These are phyloP conservation scores for Drosophila nigritarsus DNA, from an alignment of 2,888 invertebrate species.

Conservation along the genomic window DNA sequence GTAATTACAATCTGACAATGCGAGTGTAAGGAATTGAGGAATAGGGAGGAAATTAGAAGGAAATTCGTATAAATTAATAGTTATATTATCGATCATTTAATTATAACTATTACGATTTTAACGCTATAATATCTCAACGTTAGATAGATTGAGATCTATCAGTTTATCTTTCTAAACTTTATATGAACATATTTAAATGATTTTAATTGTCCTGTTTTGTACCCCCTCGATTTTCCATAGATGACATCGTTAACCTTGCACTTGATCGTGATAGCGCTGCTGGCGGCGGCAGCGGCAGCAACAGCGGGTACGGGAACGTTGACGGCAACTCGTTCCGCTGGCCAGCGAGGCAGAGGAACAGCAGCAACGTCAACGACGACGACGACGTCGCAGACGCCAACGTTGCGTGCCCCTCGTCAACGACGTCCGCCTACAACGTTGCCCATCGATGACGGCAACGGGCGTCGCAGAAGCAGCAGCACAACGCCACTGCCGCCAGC, in stretches of 20 bases:
- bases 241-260: constrained; percentile 84
- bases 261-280: constrained; percentile 81
- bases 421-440: constrained; percentile 74
- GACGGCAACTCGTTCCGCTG: constrained; percentile 28
- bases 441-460: constrained; percentile 50
- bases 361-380: constrained; percentile 68
- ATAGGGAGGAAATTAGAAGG: neutral
- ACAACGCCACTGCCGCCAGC: constrained; percentile 61
- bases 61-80: neutral
- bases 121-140: too few species aligned
- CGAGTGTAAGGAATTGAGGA: neutral
- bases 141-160: neutral
- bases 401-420: constrained; percentile 84
- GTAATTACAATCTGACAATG: neutral
- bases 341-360: constrained; percentile 60
- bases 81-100: neutral
- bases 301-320: constrained; percentile 31
- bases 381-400: constrained; percentile 83
- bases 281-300: constrained; percentile 41
- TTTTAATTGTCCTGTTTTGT: neutral
- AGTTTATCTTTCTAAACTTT: neutral
- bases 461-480: constrained; percentile 39
- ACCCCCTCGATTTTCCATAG: constrained; percentile 36
- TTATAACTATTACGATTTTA: neutral
- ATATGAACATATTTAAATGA: too few species aligned